These are phyloP conservation scores for Struthidea cinerea DNA, from an alignment of 2,113 vertebrate genomes.

Conservation along the genomic window DNA sequence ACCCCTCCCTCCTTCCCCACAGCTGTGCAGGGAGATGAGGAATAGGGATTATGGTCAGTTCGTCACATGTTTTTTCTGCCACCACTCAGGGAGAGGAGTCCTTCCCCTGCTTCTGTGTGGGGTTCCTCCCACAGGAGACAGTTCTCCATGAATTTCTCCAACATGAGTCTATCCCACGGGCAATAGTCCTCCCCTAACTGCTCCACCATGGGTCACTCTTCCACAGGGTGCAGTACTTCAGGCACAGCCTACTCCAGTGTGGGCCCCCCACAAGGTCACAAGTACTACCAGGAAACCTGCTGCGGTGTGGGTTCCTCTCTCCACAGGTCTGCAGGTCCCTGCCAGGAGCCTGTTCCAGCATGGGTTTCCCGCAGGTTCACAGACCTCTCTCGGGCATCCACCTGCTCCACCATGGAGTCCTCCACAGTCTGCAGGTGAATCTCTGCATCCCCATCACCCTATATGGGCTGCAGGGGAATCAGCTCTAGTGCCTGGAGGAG, in stretches of 20 bases:
- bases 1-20: background rate
- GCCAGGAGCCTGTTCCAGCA: background rate
- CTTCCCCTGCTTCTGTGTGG: background rate
- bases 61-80: background rate
- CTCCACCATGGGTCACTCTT: background rate
- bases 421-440: background rate
- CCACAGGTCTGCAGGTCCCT: background rate
- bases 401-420: background rate
- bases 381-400: background rate
- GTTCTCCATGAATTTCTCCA: background rate
- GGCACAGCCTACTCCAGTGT: background rate
- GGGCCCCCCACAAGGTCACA: background rate
- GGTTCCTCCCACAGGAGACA: background rate
- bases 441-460: background rate
- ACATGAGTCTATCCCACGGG: background rate
- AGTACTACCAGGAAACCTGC: background rate
- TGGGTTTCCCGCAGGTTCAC: background rate
- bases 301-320: fast-evolving
- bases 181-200: background rate
- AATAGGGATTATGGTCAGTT: background rate
- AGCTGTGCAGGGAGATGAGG: background rate
- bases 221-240: background rate
- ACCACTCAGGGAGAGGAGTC: background rate
- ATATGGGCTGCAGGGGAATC: background rate
- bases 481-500: background rate